Percentiles rank a stretch among this genome's conserved stretches.
Evolutionary conservation across 2,888 invertebrate genomes (phyloP).

Genomic region (Hypselothyrea guttata): DNA sequence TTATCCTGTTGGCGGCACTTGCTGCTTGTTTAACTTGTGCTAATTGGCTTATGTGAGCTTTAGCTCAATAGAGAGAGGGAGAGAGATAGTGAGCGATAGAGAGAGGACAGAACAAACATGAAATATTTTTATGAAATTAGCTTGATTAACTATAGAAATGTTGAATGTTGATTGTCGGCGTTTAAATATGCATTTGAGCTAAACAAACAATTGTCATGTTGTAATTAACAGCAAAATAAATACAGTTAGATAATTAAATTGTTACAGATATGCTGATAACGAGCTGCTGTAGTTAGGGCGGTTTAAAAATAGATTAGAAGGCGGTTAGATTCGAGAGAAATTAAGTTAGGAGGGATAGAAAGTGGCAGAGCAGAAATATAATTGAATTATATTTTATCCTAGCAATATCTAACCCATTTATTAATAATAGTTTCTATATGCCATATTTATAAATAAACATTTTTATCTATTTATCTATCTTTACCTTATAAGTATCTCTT

Average conservation of each 20-base stretch:
- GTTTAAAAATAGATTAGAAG: too few species aligned
- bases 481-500: not conserved
- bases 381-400: too few species aligned
- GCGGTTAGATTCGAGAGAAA: too few species aligned
- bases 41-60: constrained; percentile 32
- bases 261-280: too few species aligned
- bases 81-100: not conserved
- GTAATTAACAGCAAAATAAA: not conserved
- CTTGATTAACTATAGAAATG: not conserved
- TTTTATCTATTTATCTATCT: too few species aligned
- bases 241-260: not conserved
- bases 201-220: constrained; percentile 1
- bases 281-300: too few species aligned
- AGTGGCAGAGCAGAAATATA: too few species aligned
- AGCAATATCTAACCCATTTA: too few species aligned
- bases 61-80: constrained; percentile 8
- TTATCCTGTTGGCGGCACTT: constrained; percentile 38
- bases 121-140: constrained; percentile 5
- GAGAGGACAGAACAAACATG: not conserved
- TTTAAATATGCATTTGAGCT: not conserved
- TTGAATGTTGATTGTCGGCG: constrained; percentile 5
- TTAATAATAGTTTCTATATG: too few species aligned
- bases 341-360: too few species aligned
- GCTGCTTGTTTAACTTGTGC: constrained; percentile 4
- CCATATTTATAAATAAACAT: too few species aligned